These are phyloP conservation scores for Helleia helle DNA, from an alignment of 2,888 invertebrate species.

Conservation along the genomic window DNA sequence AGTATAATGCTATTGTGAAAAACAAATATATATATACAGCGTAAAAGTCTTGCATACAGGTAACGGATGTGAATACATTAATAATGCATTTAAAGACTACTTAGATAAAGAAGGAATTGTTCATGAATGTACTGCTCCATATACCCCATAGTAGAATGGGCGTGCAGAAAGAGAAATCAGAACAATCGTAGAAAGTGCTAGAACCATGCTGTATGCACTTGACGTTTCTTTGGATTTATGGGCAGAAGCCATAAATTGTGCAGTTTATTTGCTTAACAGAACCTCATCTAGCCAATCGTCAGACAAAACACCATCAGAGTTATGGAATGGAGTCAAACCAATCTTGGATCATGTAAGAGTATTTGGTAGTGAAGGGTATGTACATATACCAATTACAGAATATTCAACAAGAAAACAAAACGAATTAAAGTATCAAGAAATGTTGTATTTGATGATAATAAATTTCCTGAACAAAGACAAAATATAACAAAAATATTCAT, in stretches of 20 bases:
- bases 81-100: slow-evolving; percentile 13
- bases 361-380: slow-evolving; percentile 21
- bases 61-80: slow-evolving; percentile 20
- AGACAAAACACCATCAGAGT: no score
- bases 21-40: slow-evolving; percentile 16
- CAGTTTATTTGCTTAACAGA: no score
- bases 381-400: slow-evolving; percentile 26
- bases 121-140: slow-evolving; percentile 19
- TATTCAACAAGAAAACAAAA: slow-evolving; percentile 6
- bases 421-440: slow-evolving; percentile 17
- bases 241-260: slow-evolving; percentile 1
- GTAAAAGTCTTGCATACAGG: slow-evolving; percentile 17
- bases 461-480: slow-evolving; percentile 7
- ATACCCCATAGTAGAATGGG: slow-evolving; percentile 17
- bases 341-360: slow-evolving; percentile 12
- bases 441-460: slow-evolving; percentile 25
- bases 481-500: slow-evolving; percentile 10
- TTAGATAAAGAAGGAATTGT: slow-evolving; percentile 4
- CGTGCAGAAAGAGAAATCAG: slow-evolving; percentile 25
- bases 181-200: slow-evolving; percentile 19
- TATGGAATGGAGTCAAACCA: slow-evolving; percentile 6
- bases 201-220: slow-evolving; percentile 14
- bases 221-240: neutral
- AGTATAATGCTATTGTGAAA: slow-evolving; percentile 18
- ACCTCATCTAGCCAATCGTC: no score